Conservation (phyloP, 1,140 invertebrate species). For the Hylaeus volcanicus region DNA sequence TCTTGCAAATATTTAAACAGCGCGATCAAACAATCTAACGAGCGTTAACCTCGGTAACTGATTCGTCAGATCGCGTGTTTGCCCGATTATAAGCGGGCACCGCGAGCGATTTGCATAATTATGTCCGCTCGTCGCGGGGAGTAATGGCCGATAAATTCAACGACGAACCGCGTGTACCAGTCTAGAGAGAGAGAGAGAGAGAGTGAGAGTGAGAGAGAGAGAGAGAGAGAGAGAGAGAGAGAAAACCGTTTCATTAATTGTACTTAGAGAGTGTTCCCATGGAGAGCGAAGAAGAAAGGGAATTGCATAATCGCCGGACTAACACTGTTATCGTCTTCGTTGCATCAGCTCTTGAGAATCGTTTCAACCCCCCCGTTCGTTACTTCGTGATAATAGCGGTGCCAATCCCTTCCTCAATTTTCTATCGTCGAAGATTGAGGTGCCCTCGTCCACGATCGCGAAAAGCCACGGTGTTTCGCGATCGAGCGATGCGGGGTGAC, state of each 20-base stretch:
- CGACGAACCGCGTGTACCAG: slow-evolving; percentile 16
- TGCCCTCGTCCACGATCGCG: too few relatives aligned
- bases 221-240: too few relatives aligned
- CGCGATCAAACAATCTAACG: slow-evolving; percentile 58
- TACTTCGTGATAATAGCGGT: too few relatives aligned
- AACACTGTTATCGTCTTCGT: slow-evolving; percentile 8
- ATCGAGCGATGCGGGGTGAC: not conserved
- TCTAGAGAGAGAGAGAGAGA: not conserved
- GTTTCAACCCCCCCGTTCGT: too few relatives aligned
- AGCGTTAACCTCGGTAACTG: slow-evolving; percentile 58
- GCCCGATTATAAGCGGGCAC: slow-evolving; percentile 55
- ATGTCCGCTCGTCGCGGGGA: slow-evolving; percentile 57
- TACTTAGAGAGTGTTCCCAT: slow-evolving; percentile 19
- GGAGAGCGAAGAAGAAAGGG: slow-evolving; percentile 5
- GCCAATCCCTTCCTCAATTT: too few relatives aligned
- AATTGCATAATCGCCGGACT: slow-evolving; percentile 33
- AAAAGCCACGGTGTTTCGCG: too few relatives aligned
- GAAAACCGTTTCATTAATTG: slow-evolving; percentile 44
- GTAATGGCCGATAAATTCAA: slow-evolving; percentile 48
- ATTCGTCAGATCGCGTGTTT: slow-evolving; percentile 60
- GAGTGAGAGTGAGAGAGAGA: too few relatives aligned
- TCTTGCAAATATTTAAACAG: slow-evolving; percentile 55
- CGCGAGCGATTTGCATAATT: slow-evolving; percentile 60
- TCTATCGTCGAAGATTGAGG: too few relatives aligned
- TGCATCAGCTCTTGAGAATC: not conserved